Conservation (phyloP, 2,113 vertebrate species). For the Donacobius atricapilla region DNA sequence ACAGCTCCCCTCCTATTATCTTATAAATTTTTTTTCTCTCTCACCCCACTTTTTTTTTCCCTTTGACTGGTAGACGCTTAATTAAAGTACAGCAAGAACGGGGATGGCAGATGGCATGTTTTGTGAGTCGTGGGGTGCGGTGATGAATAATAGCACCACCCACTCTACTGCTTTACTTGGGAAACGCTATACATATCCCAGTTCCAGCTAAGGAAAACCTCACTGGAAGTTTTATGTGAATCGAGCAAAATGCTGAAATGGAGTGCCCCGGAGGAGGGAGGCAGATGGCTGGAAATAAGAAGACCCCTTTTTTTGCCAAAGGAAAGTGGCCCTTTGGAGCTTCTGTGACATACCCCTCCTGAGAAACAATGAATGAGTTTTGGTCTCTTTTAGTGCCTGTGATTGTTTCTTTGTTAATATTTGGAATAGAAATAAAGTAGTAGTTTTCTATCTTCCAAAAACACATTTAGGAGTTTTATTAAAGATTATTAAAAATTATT, state of each 20-base stretch:
- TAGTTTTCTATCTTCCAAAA: background rate
- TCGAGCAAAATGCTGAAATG: background rate
- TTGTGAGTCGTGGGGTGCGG: conserved; percentile 69
- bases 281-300: background rate
- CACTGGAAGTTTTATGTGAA: conserved; percentile 62
- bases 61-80: conserved; percentile 69
- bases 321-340: background rate
- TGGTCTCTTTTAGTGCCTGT: background rate
- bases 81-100: conserved; percentile 68
- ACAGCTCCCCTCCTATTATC: background rate
- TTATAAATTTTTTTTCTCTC: background rate
- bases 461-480: background rate
- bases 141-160: conserved; percentile 74
- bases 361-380: conserved; percentile 1
- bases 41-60: background rate
- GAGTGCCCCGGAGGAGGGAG: background rate
- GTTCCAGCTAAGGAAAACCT: conserved; percentile 33
- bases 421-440: background rate
- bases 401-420: background rate
- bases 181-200: conserved; percentile 37
- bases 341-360: rapidly evolving
- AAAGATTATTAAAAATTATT: background rate
- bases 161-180: conserved; percentile 56
- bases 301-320: background rate
- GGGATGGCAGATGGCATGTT: conserved; percentile 75